These are phyloP conservation scores for Trichogramma evanescens DNA, from an alignment of 2,888 invertebrate genomes.

Conservation along the genomic window DNA sequence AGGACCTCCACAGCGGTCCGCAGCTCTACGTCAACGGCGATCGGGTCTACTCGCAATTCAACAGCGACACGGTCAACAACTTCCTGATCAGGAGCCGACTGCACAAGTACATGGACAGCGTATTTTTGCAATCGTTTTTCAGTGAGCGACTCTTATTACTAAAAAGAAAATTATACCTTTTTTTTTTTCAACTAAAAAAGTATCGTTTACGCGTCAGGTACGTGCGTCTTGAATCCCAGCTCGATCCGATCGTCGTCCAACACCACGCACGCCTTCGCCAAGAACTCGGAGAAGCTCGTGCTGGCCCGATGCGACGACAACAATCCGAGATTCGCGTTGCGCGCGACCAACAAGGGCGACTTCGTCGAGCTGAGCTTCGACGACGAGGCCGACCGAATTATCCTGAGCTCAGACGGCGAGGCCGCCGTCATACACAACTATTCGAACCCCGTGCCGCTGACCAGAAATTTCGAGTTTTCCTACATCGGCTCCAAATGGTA, in stretches of 20 bases:
- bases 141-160: slow-evolving; percentile 27
- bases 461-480: slow-evolving; percentile 35
- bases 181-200: not conserved
- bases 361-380: slow-evolving; percentile 33
- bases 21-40: slow-evolving; percentile 32
- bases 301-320: slow-evolving; percentile 39
- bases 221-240: slow-evolving; percentile 34
- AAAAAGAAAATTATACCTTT: not conserved
- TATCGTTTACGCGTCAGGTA: slow-evolving; percentile 27
- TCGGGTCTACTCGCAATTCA: slow-evolving; percentile 30
- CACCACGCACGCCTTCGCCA: slow-evolving; percentile 27
- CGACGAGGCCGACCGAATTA: slow-evolving; percentile 36
- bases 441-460: slow-evolving; percentile 30
- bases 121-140: slow-evolving; percentile 33
- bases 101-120: slow-evolving; percentile 38
- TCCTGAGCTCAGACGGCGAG: slow-evolving; percentile 31
- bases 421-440: slow-evolving; percentile 36
- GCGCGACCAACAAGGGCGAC: slow-evolving; percentile 28
- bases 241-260: slow-evolving; percentile 34
- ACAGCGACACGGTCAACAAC: slow-evolving; percentile 33
- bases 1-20: slow-evolving; percentile 31
- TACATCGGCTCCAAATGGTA: slow-evolving; percentile 38
- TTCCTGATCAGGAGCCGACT: slow-evolving; percentile 37
- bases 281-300: slow-evolving; percentile 33
- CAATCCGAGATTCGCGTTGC: slow-evolving; percentile 37